phyloP scores from a whole-genome alignment of 1,140 invertebrate species.

The Chionoecetes opilio region DNA sequence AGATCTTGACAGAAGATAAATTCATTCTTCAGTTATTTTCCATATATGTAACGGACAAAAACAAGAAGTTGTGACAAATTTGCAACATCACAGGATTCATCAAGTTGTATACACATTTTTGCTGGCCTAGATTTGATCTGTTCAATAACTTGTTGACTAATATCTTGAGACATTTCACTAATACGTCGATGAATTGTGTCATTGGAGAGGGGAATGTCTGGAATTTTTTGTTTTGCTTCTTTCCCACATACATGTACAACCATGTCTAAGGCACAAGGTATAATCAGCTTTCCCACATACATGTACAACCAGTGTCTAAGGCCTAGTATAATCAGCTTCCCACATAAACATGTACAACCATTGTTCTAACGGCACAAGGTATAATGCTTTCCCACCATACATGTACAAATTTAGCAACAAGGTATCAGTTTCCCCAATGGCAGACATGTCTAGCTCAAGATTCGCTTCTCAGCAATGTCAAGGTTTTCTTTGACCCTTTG shows the following conservation, averaged over 20 bases:
- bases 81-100: slow-evolving; percentile 58
- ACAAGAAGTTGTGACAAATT: slow-evolving; percentile 54
- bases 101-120: slow-evolving; percentile 61
- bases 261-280: slow-evolving; percentile 51
- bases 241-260: slow-evolving; percentile 39
- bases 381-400: too few relatives aligned
- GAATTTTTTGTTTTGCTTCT: slow-evolving; percentile 40
- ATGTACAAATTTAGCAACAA: too few relatives aligned
- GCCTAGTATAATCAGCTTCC: too few relatives aligned
- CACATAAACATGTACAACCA: too few relatives aligned
- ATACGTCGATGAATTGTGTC: slow-evolving; percentile 57
- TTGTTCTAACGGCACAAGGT: too few relatives aligned
- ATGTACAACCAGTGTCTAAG: too few relatives aligned
- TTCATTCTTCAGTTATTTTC: slow-evolving; percentile 24
- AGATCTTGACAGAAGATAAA: slow-evolving; percentile 65
- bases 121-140: slow-evolving; percentile 53
- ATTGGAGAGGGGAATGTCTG: slow-evolving; percentile 43
- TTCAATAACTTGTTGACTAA: slow-evolving; percentile 63
- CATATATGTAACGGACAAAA: slow-evolving; percentile 57
- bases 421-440: too few relatives aligned
- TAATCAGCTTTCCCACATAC: background rate
- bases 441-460: slow-evolving; percentile 63
- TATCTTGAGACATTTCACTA: slow-evolving; percentile 67
- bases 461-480: slow-evolving; percentile 54
- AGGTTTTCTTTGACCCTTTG: slow-evolving; percentile 69